Conservation (phyloP, 30 jellyfish, hydroid and myxozoan species). For the Nemopilema nomurai region DNA sequence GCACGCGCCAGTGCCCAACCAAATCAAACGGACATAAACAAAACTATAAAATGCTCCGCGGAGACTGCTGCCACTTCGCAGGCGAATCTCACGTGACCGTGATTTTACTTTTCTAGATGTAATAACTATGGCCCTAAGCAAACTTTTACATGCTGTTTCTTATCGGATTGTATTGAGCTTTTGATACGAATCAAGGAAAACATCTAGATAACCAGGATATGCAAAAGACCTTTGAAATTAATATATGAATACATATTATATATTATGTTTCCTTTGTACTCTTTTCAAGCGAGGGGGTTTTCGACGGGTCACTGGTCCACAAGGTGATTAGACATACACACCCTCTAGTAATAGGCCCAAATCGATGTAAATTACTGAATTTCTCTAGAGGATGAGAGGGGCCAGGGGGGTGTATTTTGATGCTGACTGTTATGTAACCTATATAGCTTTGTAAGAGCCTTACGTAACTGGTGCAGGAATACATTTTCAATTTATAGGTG, state of each 20-base stretch:
- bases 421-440: too few species aligned
- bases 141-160: conserved; percentile 43
- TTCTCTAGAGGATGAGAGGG: too few species aligned
- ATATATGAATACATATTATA: conserved; percentile 10
- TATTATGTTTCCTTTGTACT: conserved; percentile 7
- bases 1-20: background rate
- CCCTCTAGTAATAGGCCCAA: too few species aligned
- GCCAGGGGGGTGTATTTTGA: too few species aligned
- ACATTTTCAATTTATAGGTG: too few species aligned
- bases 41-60: conserved; percentile 4
- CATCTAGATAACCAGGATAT: conserved; percentile 52
- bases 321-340: too few species aligned
- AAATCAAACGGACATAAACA: conserved; percentile 16
- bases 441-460: too few species aligned
- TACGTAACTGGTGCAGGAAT: too few species aligned
- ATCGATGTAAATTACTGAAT: too few species aligned
- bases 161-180: conserved; percentile 42
- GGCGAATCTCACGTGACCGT: conserved; percentile 42
- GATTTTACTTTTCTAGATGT: conserved; percentile 49
- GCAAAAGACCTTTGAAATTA: conserved; percentile 47
- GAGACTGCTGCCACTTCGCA: conserved; percentile 26
- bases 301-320: background rate
- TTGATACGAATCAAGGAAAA: conserved; percentile 35
- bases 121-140: conserved; percentile 28
- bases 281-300: conserved; percentile 1